Conservation (phyloP, 2,888 invertebrate species). For the Nephrotoma guestfalica region DNA sequence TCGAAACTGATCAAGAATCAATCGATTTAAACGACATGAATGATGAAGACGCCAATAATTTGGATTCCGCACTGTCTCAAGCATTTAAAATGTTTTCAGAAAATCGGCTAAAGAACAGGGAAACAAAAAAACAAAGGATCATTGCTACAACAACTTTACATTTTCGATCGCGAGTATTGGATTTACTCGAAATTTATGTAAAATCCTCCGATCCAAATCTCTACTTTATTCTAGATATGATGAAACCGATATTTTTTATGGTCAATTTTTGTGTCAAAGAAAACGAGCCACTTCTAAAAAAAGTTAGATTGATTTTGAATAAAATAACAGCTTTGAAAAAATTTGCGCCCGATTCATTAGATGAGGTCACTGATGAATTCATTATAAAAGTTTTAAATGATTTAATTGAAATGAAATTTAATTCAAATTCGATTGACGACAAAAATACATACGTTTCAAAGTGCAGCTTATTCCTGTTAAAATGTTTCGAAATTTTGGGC, state of each 20-base stretch:
- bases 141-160: conserved; percentile 52
- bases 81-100: conserved; percentile 41
- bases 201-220: conserved; percentile 49
- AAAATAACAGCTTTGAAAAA: conserved; percentile 18
- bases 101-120: conserved; percentile 26
- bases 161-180: conserved; percentile 58
- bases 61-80: conserved; percentile 56
- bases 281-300: conserved; percentile 47
- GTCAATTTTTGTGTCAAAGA: conserved; percentile 56
- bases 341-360: conserved; percentile 12
- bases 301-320: conserved; percentile 34
- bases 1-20: conserved; percentile 43
- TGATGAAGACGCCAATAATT: conserved; percentile 57
- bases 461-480: background rate
- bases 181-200: conserved; percentile 57
- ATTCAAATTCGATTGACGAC: conserved; percentile 14
- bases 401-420: conserved; percentile 21
- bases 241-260: conserved; percentile 49
- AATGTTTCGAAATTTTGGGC: background rate
- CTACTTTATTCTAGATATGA: conserved; percentile 51
- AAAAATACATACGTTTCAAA: background rate
- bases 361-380: conserved; percentile 18
- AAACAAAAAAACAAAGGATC: conserved; percentile 41
- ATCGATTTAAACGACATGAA: conserved; percentile 60
- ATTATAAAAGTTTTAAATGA: conserved; percentile 19